Evolutionary conservation across 2,888 invertebrate species (phyloP), one percentile per base, ranked within the genome.

Genomic region (Arge pagana): DNA sequence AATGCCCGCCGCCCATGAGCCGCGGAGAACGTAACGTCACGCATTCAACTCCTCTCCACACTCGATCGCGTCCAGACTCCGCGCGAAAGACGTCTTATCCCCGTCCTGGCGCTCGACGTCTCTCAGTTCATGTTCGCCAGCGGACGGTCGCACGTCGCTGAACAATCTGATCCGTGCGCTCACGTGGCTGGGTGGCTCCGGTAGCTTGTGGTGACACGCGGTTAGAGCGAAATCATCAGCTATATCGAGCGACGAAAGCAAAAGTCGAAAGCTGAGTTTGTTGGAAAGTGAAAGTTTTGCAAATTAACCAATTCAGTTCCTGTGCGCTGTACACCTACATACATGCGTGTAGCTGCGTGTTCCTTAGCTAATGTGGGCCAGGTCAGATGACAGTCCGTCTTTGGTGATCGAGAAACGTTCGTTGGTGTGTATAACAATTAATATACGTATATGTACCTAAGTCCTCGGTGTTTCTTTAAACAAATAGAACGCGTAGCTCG

Each of bases 81-180:
- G 36, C 39, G 36, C 30, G 30, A 28, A 37, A 52, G 19, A 28
- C 37, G 52, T 52, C 60, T 68, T 69, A 69, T 68, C 63, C 68
- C 60, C 65, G 58, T 66, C 59, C 56, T 54, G 57, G 53, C 52
- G 53, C 56, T 56, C 54, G 52, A 57, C 53, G 59, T 67, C 67
- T 67, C 69, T 71, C 72, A 73, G 73, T 73, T 65, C 68, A 66
- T 64, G 67, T 64, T 72, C 65, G 67, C 62, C 67, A 63, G 66
- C 63, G 64, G 64, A 64, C 63, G 67, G 63, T 63, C 62, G 59
- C 63, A 62, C 57, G 61, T 53, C 42, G 36, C 13, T 18, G 26
- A 21, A 45, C 5, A 26, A 10, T 18, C 10, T 7, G 15, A 31
- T 35, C 10, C 26, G 8, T 11, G 16, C 24, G 33, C 28, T 41